Evolutionary conservation across 2,113 vertebrate genomes (phyloP), one percentile per base, ranked within the genome.

Genomic region (Seriola aureovittata): DNA sequence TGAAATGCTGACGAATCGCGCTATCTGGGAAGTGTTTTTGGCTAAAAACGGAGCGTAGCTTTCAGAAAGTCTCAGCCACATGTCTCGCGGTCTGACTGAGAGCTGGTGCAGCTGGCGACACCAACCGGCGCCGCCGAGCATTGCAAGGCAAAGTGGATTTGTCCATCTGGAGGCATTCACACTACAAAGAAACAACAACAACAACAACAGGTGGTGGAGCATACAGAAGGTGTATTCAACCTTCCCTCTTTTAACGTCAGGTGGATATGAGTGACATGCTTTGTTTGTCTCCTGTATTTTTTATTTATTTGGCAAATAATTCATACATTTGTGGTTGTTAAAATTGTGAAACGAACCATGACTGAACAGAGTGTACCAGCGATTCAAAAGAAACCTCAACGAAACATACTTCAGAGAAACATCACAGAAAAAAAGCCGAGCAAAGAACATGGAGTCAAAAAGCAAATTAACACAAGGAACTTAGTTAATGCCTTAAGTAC

Each of bases 11-110:
- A 74, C 54, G 40, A 71, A 46, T 60, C 52, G 72, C 75, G 38
- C 57, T 54, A 46, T 55, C 44, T 54, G 59, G 4, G 57, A 60
- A 52, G 46, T 78, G 69, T 83, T 87, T 87, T 65, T 19, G 60
- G 79, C 77, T 74, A 80, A 86, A 82, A 85, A 63, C 66, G 84
- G 58, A 88, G 81, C 78, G 86, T 32, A 80, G 90, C 83, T 90
- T 88, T 90, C 75, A 85, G 59, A 93, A 92, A 93, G 88, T 92
- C 90, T 85, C 90, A 74, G 91, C 91, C 93, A 93, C 93, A 94
- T 94, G 93, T 94, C 93, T 86, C 81, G 86, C 68, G 11, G 78
- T 78, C 87, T 63, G 76, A 57, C 58, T 58, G 57, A 60, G 70
- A 86, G 75, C 78, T 73, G 38, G 65, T 66, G 60, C 62, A 34